Percentiles rank a stretch among this genome's conserved stretches.
phyloP scores from a whole-genome alignment of 2,888 invertebrate species.

The Ichneumoninae sp. region DNA sequence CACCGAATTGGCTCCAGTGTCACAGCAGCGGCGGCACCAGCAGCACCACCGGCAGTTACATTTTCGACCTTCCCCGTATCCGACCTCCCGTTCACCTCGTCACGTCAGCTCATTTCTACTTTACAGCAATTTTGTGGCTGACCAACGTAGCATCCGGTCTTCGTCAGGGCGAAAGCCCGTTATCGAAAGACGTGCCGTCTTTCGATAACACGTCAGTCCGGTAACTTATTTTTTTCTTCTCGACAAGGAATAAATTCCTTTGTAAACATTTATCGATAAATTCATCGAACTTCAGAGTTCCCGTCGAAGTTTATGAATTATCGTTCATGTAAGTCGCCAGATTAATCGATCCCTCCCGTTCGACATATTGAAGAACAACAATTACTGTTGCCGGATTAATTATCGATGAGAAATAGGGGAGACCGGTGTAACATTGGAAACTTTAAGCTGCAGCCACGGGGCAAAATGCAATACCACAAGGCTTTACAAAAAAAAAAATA shows the following conservation, averaged over 20 bases:
- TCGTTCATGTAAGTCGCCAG: not conserved
- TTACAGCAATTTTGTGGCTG: conserved; percentile 46
- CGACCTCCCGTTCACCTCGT: conserved; percentile 39
- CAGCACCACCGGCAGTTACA: conserved; percentile 14
- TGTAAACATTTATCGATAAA: conserved; percentile 15
- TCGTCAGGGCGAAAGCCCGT: not conserved
- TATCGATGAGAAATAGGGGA: not conserved
- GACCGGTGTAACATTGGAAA: not conserved
- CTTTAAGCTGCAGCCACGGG: not conserved
- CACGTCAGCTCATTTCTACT: conserved; percentile 58
- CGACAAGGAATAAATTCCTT: not conserved
- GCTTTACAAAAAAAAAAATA: not conserved
- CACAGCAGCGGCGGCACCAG: conserved; percentile 23
- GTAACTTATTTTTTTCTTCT: not conserved
- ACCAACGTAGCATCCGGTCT: conserved; percentile 31
- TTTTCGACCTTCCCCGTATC: conserved; percentile 39
- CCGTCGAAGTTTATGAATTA: not conserved
- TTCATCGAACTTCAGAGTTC: not conserved
- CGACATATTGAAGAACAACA: not conserved
- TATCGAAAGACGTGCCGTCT: no score
- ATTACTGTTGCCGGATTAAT: not conserved
- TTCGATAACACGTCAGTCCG: conserved; percentile 21
- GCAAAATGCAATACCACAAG: not conserved
- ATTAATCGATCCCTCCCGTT: not conserved
- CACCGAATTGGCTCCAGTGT: conserved; percentile 51